A percentile compares a stretch with the other conserved stretches of the same genome.
Conservation (phyloP, 1,140 invertebrate species). For the Apis cerana region DNA sequence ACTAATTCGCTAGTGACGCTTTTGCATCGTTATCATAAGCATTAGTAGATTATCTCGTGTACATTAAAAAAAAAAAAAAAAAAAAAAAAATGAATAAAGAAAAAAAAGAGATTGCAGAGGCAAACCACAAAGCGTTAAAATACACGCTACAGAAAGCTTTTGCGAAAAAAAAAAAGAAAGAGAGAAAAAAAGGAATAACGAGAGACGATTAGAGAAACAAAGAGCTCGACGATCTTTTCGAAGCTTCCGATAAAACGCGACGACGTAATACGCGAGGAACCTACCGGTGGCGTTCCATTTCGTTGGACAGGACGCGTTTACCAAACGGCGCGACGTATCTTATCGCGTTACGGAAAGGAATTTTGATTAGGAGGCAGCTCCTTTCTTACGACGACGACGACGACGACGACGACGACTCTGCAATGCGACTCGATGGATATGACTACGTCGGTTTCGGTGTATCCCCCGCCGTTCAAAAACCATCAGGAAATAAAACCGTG, state of each 20-base stretch:
- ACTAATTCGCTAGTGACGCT: background rate
- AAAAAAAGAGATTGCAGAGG: background rate
- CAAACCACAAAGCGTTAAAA: background rate
- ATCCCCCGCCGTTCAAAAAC: conserved; percentile 14
- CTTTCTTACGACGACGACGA: conserved; percentile 16
- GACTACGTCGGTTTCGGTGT: background rate
- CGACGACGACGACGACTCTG: background rate
- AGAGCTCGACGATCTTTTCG: background rate
- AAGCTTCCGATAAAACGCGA: conserved; percentile 12
- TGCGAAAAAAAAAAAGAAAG: background rate
- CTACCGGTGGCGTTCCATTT: conserved; percentile 1
- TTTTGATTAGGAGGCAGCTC: conserved; percentile 59
- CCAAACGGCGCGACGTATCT: conserved; percentile 51
- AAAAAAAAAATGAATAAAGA: background rate
- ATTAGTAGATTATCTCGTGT: background rate
- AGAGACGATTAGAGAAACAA: too few species aligned
- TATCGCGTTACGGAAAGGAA: conserved; percentile 61
- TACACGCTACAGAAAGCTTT: background rate
- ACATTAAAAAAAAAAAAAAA: background rate
- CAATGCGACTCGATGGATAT: conserved; percentile 18
- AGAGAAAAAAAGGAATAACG: too few species aligned
- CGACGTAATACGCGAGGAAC: background rate
- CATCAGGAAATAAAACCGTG: conserved; percentile 41
- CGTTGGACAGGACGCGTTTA: conserved; percentile 17
- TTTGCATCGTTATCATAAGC: background rate